Evolutionary conservation across 1,140 invertebrate genomes (phyloP), one percentile per base, ranked within the genome.

Genomic region (Lordiphosa collinella): DNA sequence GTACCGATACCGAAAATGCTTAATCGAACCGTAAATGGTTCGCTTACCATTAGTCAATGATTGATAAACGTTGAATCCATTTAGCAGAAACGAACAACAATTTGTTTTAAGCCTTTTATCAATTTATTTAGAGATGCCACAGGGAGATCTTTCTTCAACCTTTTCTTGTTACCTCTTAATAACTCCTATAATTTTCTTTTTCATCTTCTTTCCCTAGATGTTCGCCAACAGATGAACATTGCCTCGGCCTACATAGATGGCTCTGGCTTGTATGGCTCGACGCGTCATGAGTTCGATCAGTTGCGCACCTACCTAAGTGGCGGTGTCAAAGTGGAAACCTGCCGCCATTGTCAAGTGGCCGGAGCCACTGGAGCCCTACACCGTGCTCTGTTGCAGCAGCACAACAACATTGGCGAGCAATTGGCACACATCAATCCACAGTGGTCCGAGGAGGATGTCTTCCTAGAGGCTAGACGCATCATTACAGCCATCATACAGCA

Each of bases 221-320:
- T 93, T 48, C 91, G 95, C 29, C 94, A 97, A 61, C 95, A 96
- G 86, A 95, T 96, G 92, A 98, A 97, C 89, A 91, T 95, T 61
- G 96, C 94, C 0, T 96, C 96, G 0, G 92, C 94, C 3, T 97
- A 96, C 85, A 90, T 98, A 7, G 97, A 98, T 78, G 97, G 92
- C 1, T 96, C 95, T 0, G 93, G 93, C 10, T 89, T 98, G 34
- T 98, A 98, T 85, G 97, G 97, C 4, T 94, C 90, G 44, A 94
- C 92, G 0, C 92, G 93, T 35, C 91, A 93, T 36, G 91, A 92
- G 64, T 85, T 94, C 5, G 90, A 94, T 25, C 91, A 92, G 14
- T 87, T 95, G 1, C 89, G 96, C 31, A 93, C 94, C 0, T 97
- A 96, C 88, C 93, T 93, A 54, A 92, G 93, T 38, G 93, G 95